phyloP scores from a whole-genome alignment of 2,888 invertebrate species.

The Torymus tubicola region DNA sequence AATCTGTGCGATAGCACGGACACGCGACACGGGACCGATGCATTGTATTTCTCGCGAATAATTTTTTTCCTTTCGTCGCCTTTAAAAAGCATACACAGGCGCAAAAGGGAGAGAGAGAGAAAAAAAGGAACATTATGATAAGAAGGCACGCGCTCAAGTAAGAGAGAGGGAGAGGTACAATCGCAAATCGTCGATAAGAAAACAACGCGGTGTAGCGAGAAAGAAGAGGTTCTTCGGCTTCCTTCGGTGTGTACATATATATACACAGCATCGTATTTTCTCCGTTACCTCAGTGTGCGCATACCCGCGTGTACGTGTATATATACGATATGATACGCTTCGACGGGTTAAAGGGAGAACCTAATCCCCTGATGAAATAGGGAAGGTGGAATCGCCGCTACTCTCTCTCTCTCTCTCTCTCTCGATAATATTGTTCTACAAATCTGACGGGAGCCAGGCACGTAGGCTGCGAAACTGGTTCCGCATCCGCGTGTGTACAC shows the following conservation, averaged over 20 bases:
- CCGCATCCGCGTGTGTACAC: conserved; percentile 32
- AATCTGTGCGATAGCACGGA: conserved; percentile 16
- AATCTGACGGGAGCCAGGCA: conserved; percentile 63
- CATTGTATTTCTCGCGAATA: conserved; percentile 45
- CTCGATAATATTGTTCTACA: conserved; percentile 69
- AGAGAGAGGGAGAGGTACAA: conserved; percentile 40
- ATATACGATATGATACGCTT: conserved; percentile 17
- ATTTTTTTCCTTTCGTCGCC: conserved; percentile 18
- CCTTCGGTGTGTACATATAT: conserved; percentile 9
- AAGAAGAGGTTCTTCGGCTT: conserved; percentile 37
- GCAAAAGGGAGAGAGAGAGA: neutral
- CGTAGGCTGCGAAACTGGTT: conserved; percentile 49
- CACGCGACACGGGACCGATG: neutral
- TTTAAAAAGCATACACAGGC: neutral
- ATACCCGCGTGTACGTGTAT: neutral
- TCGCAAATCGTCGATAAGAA: conserved; percentile 55
- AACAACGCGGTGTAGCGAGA: conserved; percentile 10
- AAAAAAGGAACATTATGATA: conserved; percentile 42
- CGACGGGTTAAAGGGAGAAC: conserved; percentile 1
- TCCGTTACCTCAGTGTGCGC: neutral
- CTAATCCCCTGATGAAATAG: conserved; percentile 44
- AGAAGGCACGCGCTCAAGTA: neutral
- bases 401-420: conserved; percentile 47
- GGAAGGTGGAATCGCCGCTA: conserved; percentile 43
- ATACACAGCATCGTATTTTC: conserved; percentile 8